phyloP scores from a whole-genome alignment of 2,797 vertebrate genomes.

The Knipowitschia caucasica region DNA sequence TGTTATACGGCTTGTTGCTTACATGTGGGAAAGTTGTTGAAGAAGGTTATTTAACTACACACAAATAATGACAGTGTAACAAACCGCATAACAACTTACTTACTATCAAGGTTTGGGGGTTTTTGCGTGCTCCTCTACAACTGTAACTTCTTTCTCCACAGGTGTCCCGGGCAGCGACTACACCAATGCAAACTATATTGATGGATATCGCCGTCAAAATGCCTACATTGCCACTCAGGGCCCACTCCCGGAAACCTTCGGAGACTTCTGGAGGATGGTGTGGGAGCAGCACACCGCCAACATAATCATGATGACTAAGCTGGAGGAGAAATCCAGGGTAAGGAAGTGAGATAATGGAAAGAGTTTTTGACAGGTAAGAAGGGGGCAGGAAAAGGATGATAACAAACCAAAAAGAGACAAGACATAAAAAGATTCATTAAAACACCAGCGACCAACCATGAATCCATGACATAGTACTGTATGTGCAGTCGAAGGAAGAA shows the following conservation, averaged over 20 bases:
- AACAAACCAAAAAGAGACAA: neutral
- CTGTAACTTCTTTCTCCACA: constrained; percentile 40
- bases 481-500: neutral
- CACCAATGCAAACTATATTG: constrained; percentile 96
- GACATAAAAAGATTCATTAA: neutral
- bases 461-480: neutral
- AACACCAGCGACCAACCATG: neutral
- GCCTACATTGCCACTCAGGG: constrained; percentile 98
- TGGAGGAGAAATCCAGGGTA: constrained; percentile 97
- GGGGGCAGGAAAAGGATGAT: neutral
- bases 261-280: constrained; percentile 99
- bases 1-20: too few relatives aligned
- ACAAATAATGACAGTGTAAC: too few relatives aligned
- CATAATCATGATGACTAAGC: constrained; percentile 98
- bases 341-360: constrained; percentile 44
- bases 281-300: constrained; percentile 97
- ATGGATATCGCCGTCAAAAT: constrained; percentile 96
- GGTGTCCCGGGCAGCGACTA: constrained; percentile 96
- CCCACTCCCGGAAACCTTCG: constrained; percentile 92
- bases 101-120: too few relatives aligned
- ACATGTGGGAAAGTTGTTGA: too few relatives aligned
- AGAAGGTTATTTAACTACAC: too few relatives aligned
- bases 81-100: too few relatives aligned
- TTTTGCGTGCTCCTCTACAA: neutral
- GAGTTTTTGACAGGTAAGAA: neutral